Evolutionary conservation across 2,113 vertebrate genomes (phyloP).

Genomic region (Aspiorhynchus laticeps): DNA sequence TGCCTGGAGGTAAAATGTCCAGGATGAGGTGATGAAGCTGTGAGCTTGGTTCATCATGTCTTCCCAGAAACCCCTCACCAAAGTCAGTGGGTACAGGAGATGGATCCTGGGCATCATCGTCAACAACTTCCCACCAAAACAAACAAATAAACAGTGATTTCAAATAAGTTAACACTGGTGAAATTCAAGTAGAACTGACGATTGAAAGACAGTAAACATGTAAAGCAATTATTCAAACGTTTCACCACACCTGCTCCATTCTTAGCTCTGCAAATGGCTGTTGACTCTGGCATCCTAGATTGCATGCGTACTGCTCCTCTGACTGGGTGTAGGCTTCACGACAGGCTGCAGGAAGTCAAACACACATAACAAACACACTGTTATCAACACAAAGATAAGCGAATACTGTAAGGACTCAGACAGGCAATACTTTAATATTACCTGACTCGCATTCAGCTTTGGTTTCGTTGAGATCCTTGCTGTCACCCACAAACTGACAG

Average conservation of each 20-base stretch:
- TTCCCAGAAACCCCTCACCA: slow-evolving; percentile 92
- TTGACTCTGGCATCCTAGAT: slow-evolving; percentile 93
- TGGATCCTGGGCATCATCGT: slow-evolving; percentile 95
- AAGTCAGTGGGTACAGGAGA: slow-evolving; percentile 87
- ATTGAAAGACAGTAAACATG: neutral
- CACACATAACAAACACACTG: neutral
- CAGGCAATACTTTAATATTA: slow-evolving; percentile 67
- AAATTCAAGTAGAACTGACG: neutral
- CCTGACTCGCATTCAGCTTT: slow-evolving; percentile 93
- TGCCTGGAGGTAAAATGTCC: slow-evolving; percentile 97
- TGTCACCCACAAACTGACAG: slow-evolving; percentile 95
- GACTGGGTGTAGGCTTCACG: slow-evolving; percentile 89
- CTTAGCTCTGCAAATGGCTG: slow-evolving; percentile 90
- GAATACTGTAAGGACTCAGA: no score
- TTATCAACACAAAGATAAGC: neutral
- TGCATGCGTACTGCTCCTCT: slow-evolving; percentile 93
- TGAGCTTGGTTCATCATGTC: slow-evolving; percentile 95
- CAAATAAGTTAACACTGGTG: neutral
- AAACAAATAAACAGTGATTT: neutral
- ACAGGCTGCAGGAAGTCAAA: slow-evolving; percentile 83
- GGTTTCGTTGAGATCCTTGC: slow-evolving; percentile 89
- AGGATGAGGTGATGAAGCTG: slow-evolving; percentile 91
- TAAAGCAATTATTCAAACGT: neutral
- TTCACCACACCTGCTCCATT: slow-evolving; percentile 83
- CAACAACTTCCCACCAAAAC: slow-evolving; percentile 79